Evolutionary conservation across 1,140 invertebrate genomes (phyloP).

Genomic region (Tetragnatha versicolor): DNA sequence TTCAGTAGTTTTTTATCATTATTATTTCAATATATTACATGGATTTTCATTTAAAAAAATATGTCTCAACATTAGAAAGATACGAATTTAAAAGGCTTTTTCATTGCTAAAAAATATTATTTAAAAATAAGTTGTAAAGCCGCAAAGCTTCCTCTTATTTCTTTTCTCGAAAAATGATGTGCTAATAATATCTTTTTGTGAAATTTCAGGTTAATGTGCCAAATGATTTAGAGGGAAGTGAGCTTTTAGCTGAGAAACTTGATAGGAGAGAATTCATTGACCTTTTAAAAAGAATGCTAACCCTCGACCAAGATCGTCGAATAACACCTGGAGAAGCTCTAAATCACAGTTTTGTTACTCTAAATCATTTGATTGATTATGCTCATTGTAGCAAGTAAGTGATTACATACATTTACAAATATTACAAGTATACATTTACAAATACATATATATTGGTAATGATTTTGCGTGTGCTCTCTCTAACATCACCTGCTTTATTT

Average conservation of each 20-base stretch:
- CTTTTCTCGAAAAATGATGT: neutral
- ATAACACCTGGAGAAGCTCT: slow-evolving; percentile 94
- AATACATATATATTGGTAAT: too few relatives aligned
- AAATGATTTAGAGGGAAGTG: slow-evolving; percentile 92
- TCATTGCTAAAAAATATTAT: too few relatives aligned
- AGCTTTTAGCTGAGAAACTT: slow-evolving; percentile 93
- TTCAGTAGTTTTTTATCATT: neutral
- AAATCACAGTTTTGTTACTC: slow-evolving; percentile 91
- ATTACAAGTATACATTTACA: too few relatives aligned
- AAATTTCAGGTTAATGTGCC: slow-evolving; percentile 83
- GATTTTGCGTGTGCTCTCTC: too few relatives aligned
- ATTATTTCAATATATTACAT: too few relatives aligned
- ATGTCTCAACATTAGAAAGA: too few relatives aligned
- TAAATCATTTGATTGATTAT: slow-evolving; percentile 93
- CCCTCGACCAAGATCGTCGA: slow-evolving; percentile 94
- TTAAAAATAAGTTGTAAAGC: too few relatives aligned
- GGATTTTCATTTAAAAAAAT: too few relatives aligned
- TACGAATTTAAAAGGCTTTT: too few relatives aligned
- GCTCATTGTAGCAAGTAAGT: slow-evolving; percentile 75
- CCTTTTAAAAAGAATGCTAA: slow-evolving; percentile 94
- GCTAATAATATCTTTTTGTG: neutral
- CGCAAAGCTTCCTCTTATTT: neutral
- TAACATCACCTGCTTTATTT: slow-evolving; percentile 3
- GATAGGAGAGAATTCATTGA: slow-evolving; percentile 96
- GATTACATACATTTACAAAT: neutral